These are phyloP conservation scores for Tetheella fluctuosa DNA, from an alignment of 2,888 invertebrate genomes.

Conservation along the genomic window DNA sequence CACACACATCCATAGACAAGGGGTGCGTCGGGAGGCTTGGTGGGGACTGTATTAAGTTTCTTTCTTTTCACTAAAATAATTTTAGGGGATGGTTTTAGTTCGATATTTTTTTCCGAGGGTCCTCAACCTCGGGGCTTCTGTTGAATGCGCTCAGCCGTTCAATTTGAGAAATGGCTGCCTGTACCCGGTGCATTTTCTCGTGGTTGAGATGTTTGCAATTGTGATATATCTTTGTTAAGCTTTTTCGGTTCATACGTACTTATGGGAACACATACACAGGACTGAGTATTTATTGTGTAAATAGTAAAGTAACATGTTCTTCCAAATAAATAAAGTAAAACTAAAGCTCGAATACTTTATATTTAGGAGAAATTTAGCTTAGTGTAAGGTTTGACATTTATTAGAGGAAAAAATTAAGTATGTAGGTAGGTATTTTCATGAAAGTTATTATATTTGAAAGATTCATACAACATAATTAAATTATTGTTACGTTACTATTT, in stretches of 20 bases:
- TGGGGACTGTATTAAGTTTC: constrained; percentile 84
- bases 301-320: neutral
- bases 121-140: constrained; percentile 55
- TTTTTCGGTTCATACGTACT: constrained; percentile 18
- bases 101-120: constrained; percentile 79
- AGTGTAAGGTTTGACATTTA: no score
- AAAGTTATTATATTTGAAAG: no score
- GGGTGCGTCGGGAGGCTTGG: constrained; percentile 77
- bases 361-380: no score
- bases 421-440: no score
- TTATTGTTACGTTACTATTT: no score
- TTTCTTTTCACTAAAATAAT: constrained; percentile 85
- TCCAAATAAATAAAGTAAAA: no score
- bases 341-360: no score
- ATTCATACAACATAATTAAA: no score
- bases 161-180: constrained; percentile 77
- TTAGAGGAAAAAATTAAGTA: no score
- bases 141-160: constrained; percentile 67
- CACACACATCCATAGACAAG: constrained; percentile 30
- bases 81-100: constrained; percentile 83
- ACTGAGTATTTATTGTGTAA: constrained; percentile 13
- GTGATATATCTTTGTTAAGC: constrained; percentile 39
- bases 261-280: constrained; percentile 17
- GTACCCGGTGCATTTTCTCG: constrained; percentile 49
- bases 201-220: constrained; percentile 63